These are phyloP conservation scores for Todus mexicanus DNA, from an alignment of 2,797 vertebrate species.

Conservation along the genomic window DNA sequence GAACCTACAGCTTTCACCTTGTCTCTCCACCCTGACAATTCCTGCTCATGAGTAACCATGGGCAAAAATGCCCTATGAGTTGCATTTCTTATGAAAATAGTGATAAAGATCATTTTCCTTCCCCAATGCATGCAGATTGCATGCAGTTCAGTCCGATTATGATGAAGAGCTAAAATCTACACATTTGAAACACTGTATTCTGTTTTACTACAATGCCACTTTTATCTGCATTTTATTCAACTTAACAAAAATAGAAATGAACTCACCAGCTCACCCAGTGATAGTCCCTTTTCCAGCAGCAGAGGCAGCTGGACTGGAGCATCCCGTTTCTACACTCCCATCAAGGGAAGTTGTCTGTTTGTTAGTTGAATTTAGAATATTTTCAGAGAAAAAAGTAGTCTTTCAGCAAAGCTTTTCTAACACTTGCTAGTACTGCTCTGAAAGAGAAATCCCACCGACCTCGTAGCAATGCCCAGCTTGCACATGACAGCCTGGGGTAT, in stretches of 20 bases:
- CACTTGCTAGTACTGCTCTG: background rate
- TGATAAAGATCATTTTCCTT: background rate
- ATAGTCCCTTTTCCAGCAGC: background rate
- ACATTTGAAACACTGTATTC: background rate
- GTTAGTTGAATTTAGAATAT: background rate
- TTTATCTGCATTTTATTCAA: background rate
- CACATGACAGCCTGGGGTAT: fast-evolving
- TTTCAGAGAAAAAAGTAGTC: background rate
- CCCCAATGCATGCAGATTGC: background rate
- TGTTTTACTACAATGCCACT: background rate
- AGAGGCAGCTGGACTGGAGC: background rate
- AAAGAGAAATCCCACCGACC: background rate
- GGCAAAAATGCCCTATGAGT: background rate
- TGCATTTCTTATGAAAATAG: background rate
- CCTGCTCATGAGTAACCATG: background rate
- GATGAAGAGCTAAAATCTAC: background rate
- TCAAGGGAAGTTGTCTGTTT: background rate
- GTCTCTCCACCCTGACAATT: background rate
- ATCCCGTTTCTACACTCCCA: background rate
- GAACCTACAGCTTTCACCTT: background rate
- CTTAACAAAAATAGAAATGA: background rate
- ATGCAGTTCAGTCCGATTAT: background rate
- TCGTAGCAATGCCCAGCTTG: background rate
- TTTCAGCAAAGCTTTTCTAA: background rate
- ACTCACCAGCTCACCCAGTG: background rate